phyloP scores from a whole-genome alignment of 2,113 vertebrate species.

The Paradoxurus hermaphroditus region DNA sequence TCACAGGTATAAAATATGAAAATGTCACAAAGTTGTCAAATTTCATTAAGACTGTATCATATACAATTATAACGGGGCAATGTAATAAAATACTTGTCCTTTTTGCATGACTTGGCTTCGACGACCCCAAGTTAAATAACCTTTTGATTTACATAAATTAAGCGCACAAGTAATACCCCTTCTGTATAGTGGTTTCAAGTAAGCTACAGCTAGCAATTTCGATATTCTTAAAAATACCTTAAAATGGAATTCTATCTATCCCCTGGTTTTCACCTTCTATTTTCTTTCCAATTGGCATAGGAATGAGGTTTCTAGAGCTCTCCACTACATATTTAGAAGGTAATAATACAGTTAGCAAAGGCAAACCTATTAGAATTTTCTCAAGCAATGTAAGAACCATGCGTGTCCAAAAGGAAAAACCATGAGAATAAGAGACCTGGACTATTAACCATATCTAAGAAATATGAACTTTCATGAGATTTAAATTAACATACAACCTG shows the following conservation, averaged over 20 bases:
- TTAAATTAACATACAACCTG: neutral
- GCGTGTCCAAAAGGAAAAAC: neutral
- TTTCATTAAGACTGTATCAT: neutral
- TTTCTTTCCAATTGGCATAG: neutral
- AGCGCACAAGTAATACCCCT: neutral
- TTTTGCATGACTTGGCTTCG: neutral
- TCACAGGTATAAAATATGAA: neutral
- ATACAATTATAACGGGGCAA: neutral
- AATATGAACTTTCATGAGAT: neutral
- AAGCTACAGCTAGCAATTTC: neutral
- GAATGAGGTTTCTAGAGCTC: neutral
- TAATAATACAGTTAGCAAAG: neutral
- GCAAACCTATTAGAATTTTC: neutral
- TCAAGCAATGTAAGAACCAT: neutral
- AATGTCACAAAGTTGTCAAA: neutral
- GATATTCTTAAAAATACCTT: neutral
- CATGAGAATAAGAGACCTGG: neutral
- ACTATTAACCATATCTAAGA: neutral
- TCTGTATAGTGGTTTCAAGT: neutral
- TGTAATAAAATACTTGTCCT: neutral
- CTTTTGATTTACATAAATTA: slow-evolving; percentile 31
- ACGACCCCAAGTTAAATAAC: neutral
- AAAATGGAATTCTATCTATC: neutral
- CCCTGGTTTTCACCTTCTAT: slow-evolving; percentile 17
- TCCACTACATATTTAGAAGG: neutral